These are phyloP conservation scores for Equus quagga DNA, from an alignment of 2,113 vertebrate genomes.

Conservation along the genomic window DNA sequence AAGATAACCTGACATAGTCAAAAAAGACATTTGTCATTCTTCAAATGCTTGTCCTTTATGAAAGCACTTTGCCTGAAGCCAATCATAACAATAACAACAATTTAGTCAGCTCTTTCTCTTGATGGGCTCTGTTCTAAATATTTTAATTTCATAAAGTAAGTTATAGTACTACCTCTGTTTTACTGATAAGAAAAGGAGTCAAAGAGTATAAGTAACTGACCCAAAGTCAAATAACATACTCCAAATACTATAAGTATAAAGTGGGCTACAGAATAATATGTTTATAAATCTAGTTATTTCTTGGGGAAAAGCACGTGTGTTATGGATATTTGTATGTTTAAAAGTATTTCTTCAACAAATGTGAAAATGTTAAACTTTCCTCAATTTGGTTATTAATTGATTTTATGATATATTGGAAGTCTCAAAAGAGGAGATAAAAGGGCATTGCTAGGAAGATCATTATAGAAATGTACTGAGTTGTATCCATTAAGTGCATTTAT, in stretches of 20 bases:
- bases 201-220: neutral
- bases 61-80: neutral
- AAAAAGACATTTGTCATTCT: neutral
- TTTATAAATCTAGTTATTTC: neutral
- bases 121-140: neutral
- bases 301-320: neutral
- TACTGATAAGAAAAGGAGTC: neutral
- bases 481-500: neutral
- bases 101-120: neutral
- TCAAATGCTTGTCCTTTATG: neutral
- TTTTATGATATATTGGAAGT: neutral
- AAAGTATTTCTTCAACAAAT: slow-evolving; percentile 26
- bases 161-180: neutral
- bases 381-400: neutral
- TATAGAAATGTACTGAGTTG: neutral
- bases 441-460: neutral
- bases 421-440: neutral
- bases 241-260: neutral
- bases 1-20: neutral
- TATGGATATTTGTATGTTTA: neutral
- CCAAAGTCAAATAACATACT: neutral
- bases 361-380: neutral
- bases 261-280: neutral
- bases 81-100: neutral
- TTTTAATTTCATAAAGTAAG: slow-evolving; percentile 21